Conservation (phyloP, 1,140 invertebrate species). For the Drosophila trapezifrons region DNA sequence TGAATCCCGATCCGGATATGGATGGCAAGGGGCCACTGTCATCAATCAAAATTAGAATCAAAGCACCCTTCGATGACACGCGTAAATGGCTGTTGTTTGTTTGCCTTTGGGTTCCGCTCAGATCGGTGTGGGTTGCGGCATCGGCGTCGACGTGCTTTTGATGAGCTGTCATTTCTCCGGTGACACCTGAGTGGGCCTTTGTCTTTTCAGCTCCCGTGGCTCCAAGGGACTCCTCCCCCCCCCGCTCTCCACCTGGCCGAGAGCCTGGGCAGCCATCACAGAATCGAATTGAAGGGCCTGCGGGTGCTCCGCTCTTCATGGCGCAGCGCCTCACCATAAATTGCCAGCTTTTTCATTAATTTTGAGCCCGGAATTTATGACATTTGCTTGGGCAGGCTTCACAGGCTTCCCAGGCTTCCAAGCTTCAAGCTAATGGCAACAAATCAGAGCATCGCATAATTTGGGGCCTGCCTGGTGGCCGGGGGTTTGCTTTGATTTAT, state of each 20-base stretch:
- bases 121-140: conserved; percentile 7
- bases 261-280: background rate
- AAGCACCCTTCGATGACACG: conserved; percentile 50
- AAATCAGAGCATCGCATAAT: conserved; percentile 70
- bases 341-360: conserved; percentile 66
- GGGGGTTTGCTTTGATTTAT: conserved; percentile 62
- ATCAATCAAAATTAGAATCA: conserved; percentile 79
- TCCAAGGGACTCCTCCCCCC: no score
- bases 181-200: conserved; percentile 41
- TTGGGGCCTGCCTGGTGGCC: conserved; percentile 9
- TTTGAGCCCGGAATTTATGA: conserved; percentile 59
- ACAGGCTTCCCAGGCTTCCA: no score
- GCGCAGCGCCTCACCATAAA: conserved; percentile 37
- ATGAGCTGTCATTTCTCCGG: conserved; percentile 62
- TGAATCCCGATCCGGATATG: no score
- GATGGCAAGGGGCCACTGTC: conserved; percentile 23
- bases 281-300: background rate
- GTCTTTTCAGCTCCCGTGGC: conserved; percentile 15
- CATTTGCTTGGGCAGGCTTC: conserved; percentile 30
- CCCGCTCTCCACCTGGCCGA: background rate
- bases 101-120: conserved; percentile 19
- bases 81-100: conserved; percentile 53
- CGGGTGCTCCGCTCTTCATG: background rate
- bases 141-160: conserved; percentile 24
- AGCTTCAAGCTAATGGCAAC: conserved; percentile 56